These are phyloP conservation scores for Drosophila multiciliata DNA, from an alignment of 2,888 invertebrate genomes.

Conservation along the genomic window DNA sequence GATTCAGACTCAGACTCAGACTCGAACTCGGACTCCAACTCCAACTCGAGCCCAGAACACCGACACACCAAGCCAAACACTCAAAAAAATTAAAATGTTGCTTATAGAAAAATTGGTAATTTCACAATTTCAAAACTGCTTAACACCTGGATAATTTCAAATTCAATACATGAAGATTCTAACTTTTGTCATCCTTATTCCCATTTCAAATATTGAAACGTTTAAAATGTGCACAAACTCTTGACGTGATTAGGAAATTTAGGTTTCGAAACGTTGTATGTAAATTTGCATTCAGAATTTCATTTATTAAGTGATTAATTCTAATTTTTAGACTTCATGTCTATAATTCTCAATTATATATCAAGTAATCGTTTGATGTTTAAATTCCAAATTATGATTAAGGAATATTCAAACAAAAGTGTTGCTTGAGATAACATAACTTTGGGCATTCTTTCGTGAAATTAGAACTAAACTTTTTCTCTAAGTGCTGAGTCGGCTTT, in stretches of 20 bases:
- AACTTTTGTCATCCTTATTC: no score
- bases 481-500: slow-evolving; percentile 36
- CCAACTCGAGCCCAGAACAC: slow-evolving; percentile 39
- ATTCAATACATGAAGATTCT: no score
- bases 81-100: background rate
- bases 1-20: slow-evolving; percentile 31
- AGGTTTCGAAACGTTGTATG: no score
- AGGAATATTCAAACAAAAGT: background rate
- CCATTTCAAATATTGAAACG: no score
- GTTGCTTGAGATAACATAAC: background rate
- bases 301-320: background rate
- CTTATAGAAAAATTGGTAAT: background rate
- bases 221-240: no score
- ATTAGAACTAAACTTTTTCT: background rate
- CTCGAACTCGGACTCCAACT: slow-evolving; percentile 15
- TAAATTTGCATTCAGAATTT: background rate
- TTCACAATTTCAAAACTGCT: background rate
- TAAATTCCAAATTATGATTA: background rate
- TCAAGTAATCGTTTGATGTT: background rate
- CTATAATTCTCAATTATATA: background rate
- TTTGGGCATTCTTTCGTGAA: background rate
- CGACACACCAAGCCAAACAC: slow-evolving; percentile 18
- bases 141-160: background rate
- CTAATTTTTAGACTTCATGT: background rate
- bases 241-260: no score